Conservation (phyloP, 2,888 invertebrate species). For the Mamestra brassicae region DNA sequence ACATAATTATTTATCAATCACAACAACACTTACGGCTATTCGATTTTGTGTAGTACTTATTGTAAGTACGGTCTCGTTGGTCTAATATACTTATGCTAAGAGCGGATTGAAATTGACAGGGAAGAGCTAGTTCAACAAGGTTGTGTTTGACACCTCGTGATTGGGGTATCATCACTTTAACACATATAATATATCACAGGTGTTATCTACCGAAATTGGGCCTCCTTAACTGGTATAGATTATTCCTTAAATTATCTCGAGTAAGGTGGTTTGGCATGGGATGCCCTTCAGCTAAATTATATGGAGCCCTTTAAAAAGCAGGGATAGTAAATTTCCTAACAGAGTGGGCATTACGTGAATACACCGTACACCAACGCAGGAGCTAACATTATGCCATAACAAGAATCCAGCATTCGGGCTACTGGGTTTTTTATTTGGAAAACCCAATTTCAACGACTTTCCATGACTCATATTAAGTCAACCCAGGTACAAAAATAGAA, state of each 20-base stretch:
- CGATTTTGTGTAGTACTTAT: background rate
- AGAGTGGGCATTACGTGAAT: too few species aligned
- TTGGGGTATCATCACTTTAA: conserved; percentile 31
- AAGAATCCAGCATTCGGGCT: background rate
- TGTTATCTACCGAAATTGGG: background rate
- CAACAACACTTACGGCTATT: background rate
- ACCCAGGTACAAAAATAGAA: too few species aligned
- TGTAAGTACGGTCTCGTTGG: background rate
- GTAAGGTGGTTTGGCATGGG: conserved; percentile 9
- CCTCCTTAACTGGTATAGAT: background rate
- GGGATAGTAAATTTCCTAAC: background rate
- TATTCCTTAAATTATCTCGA: background rate
- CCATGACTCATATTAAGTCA: too few species aligned
- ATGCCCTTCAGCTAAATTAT: background rate
- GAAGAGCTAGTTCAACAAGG: conserved; percentile 29
- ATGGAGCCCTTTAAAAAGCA: background rate
- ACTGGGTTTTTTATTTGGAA: background rate
- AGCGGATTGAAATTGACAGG: conserved; percentile 42
- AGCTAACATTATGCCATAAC: background rate
- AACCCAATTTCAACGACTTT: background rate
- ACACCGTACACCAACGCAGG: too few species aligned
- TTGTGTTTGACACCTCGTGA: conserved; percentile 48
- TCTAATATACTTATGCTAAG: conserved; percentile 28
- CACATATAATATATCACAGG: background rate
- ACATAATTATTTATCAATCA: background rate